Evolutionary conservation across 1,140 invertebrate species (phyloP).

Genomic region (Probaryconus sp.): DNA sequence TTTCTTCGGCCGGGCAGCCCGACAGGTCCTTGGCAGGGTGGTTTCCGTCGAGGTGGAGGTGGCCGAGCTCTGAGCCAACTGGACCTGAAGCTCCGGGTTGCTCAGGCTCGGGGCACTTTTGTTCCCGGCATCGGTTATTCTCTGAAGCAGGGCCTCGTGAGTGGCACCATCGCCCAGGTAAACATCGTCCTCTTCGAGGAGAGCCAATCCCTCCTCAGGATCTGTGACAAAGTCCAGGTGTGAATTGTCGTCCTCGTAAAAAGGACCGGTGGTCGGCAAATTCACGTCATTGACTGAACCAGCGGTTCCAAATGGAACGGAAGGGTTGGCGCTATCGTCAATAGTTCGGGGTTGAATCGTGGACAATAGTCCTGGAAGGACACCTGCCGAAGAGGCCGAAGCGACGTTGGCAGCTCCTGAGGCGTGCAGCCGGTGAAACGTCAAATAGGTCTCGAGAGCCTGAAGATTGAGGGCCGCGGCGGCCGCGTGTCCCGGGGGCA

Average conservation of each 20-base stretch:
- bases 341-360: conserved; percentile 9
- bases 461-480: conserved; percentile 89
- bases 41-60: conserved; percentile 71
- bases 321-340: conserved; percentile 14
- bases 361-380: conserved; percentile 72
- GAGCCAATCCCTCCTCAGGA: conserved; percentile 79
- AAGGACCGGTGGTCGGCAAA: conserved; percentile 44
- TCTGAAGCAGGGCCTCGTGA: conserved; percentile 69
- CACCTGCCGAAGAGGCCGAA: conserved; percentile 72
- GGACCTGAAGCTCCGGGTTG: conserved; percentile 36
- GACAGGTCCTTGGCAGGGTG: conserved; percentile 71
- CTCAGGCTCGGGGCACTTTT: conserved; percentile 21
- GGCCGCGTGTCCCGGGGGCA: conserved; percentile 87
- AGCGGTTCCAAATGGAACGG: conserved; percentile 17
- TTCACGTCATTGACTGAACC: conserved; percentile 17
- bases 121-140: conserved; percentile 65
- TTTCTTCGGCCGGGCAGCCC: conserved; percentile 81
- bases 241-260: conserved; percentile 69
- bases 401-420: conserved; percentile 74
- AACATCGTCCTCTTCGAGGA: conserved; percentile 73
- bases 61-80: conserved; percentile 59
- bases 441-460: conserved; percentile 89
- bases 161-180: conserved; percentile 61
- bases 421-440: conserved; percentile 83
- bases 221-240: conserved; percentile 72